Percentiles rank a stretch among this genome's conserved stretches.
Evolutionary conservation across 2,797 vertebrate species (phyloP).

Genomic region (Neoniphon sammara): DNA sequence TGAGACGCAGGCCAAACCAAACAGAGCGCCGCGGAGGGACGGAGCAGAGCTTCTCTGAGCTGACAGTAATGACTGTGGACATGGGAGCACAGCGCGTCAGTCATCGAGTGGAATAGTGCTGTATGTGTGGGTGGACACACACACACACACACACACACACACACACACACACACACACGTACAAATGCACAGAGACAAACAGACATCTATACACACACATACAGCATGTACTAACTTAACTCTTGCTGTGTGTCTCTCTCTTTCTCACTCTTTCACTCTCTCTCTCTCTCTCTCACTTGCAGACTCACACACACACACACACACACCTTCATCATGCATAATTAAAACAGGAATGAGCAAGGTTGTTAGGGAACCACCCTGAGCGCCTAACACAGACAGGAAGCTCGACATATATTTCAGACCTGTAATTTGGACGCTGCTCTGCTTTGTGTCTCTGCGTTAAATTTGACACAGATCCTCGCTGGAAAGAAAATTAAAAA

Average conservation of each 20-base stretch:
- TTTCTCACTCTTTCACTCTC: no score
- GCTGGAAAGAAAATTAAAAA: slow-evolving; percentile 2
- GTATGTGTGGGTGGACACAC: slow-evolving; percentile 30
- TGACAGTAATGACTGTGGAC: slow-evolving; percentile 30
- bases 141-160: background rate
- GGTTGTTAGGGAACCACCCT: slow-evolving; percentile 54
- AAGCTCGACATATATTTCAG: slow-evolving; percentile 47
- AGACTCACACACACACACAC: slow-evolving; percentile 8
- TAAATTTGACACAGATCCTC: background rate
- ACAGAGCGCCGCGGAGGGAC: slow-evolving; percentile 22
- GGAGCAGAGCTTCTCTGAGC: slow-evolving; percentile 11
- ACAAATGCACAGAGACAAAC: background rate
- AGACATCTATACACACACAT: background rate
- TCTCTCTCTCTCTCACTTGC: no score
- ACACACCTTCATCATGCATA: slow-evolving; percentile 31
- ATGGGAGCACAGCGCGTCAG: slow-evolving; percentile 5
- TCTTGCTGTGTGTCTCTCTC: no score
- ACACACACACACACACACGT: background rate
- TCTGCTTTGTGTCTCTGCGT: slow-evolving; percentile 20
- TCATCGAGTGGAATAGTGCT: slow-evolving; percentile 33
- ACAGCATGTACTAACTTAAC: background rate
- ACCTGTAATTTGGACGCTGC: slow-evolving; percentile 44
- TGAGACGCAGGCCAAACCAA: slow-evolving; percentile 39
- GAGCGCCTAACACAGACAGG: slow-evolving; percentile 47
- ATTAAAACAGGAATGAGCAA: slow-evolving; percentile 66